A percentile compares a stretch with the other conserved stretches of the same genome.
These are phyloP conservation scores for Pandemis heparana DNA, from an alignment of 2,888 invertebrate genomes.

Conservation along the genomic window DNA sequence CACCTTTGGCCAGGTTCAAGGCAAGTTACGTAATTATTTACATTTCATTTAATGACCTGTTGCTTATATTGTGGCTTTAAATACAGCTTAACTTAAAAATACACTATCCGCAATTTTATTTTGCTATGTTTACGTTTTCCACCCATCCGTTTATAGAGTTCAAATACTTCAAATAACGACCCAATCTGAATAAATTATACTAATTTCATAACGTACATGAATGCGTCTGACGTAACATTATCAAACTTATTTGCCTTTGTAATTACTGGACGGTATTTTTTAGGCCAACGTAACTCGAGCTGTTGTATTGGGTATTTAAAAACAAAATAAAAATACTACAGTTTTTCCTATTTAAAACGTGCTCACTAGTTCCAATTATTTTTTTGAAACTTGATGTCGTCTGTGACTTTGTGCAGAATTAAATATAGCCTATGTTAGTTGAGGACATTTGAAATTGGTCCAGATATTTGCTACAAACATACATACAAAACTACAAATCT, in stretches of 20 bases:
- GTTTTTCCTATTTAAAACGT: no score
- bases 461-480: no score
- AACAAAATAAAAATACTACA: no score
- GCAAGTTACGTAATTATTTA: conserved; percentile 58
- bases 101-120: background rate
- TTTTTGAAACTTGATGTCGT: no score
- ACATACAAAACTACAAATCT: no score
- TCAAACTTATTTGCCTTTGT: background rate
- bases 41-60: conserved; percentile 1
- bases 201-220: conserved; percentile 8
- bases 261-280: background rate
- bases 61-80: background rate
- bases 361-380: no score
- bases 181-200: background rate
- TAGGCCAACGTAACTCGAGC: no score
- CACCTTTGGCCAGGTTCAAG: conserved; percentile 52
- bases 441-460: no score
- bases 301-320: no score
- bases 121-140: background rate
- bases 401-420: background rate
- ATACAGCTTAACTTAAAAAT: background rate
- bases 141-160: background rate
- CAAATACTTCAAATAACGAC: background rate
- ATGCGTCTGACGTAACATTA: conserved; percentile 8
- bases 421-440: no score